Conservation (phyloP, 2,888 invertebrate genomes). For the Taphrorychus bicolor region DNA sequence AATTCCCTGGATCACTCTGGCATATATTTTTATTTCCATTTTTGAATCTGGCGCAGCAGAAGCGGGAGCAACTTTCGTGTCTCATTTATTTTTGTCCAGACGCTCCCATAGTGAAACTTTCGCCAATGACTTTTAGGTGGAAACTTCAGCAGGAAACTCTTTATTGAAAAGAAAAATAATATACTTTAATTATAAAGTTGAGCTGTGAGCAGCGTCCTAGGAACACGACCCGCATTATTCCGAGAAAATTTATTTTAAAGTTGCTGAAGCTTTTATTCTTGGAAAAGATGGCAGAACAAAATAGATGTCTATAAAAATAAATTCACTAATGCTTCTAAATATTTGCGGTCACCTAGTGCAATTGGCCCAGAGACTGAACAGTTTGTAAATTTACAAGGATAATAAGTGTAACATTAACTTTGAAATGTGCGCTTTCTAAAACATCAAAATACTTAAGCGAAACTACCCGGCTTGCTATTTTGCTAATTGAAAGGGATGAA, state of each 20-base stretch:
- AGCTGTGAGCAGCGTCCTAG: not conserved
- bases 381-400: no score
- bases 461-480: not conserved
- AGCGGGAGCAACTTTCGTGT: conserved; percentile 11
- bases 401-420: no score
- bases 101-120: conserved; percentile 11
- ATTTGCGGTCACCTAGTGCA: no score
- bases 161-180: conserved; percentile 16
- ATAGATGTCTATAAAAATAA: no score
- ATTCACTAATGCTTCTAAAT: no score
- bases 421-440: no score
- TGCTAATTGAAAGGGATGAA: not conserved
- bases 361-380: no score
- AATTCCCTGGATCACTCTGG: not conserved
- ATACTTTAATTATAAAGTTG: conserved; percentile 13
- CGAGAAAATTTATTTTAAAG: not conserved
- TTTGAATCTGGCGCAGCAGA: not conserved
- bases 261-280: no score
- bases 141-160: conserved; percentile 9
- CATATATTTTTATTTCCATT: conserved; percentile 8
- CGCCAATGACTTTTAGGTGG: conserved; percentile 13
- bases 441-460: not conserved
- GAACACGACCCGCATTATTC: not conserved
- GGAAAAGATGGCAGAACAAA: no score
- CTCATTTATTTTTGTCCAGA: conserved; percentile 18